Evolutionary conservation across 1,140 invertebrate genomes (phyloP).

Genomic region (Trachelipus rathkii): DNA sequence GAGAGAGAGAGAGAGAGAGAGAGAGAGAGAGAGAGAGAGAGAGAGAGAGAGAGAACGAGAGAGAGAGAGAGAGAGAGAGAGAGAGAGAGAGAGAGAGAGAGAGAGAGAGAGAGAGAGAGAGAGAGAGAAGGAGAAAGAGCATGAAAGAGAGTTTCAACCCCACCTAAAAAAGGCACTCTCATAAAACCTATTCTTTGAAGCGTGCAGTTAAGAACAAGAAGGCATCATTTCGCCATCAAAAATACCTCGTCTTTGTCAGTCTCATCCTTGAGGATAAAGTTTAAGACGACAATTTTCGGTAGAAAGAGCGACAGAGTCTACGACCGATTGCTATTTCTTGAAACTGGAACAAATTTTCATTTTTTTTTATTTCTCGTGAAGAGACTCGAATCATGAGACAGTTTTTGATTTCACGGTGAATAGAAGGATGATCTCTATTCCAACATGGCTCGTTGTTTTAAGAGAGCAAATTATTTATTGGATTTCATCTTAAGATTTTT

Average conservation of each 20-base stretch:
- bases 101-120: no score
- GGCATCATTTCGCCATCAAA: conserved; percentile 1
- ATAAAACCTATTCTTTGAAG: neutral
- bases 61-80: no score
- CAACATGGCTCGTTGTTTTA: conserved; percentile 3
- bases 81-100: no score
- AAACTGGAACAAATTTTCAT: neutral
- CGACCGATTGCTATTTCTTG: neutral
- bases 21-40: no score
- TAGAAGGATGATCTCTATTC: neutral
- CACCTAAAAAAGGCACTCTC: neutral
- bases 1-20: no score
- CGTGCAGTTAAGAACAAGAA: conserved; percentile 12
- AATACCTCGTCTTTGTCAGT: conserved; percentile 12
- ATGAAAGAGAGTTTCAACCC: no score
- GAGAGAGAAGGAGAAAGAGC: no score
- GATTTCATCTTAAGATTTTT: conserved; percentile 8
- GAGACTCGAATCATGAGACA: neutral
- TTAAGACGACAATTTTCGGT: neutral
- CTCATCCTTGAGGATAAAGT: neutral
- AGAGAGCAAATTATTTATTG: conserved; percentile 13
- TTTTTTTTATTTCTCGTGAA: no score
- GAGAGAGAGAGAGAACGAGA: no score
- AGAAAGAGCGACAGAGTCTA: neutral
- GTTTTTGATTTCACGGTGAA: conserved; percentile 10